Evolutionary conservation across 2,888 invertebrate genomes (phyloP), one percentile per base, ranked within the genome.

Genomic region (Eristalis arbustorum): DNA sequence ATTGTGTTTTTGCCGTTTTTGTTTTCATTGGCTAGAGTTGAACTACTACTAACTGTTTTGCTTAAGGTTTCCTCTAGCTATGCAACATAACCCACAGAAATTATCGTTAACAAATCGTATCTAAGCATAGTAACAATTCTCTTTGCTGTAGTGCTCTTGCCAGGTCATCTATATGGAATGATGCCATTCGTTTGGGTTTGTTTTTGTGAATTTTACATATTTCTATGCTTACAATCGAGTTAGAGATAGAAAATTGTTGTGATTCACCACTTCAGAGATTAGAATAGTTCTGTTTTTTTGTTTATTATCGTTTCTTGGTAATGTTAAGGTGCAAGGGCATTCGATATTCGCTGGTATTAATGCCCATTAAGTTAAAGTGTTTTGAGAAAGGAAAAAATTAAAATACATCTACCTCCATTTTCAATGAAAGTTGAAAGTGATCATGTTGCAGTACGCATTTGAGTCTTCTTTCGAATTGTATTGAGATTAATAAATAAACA

Each of bases 141-240:
- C 67, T 42, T 61, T 25, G 40, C 56, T 73, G 63, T 28, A 56
- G 18, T 62, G 18, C 67, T 34, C 40, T 40, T 49, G 67, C 11
- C 18, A n/a, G 31, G 42, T 67, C 61, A 23, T 59, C 59, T 69
- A 56, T 37, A 71, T 42, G 78, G 85, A 87, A 82, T 82, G 85
- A 74, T 87, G 82, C 69, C 77, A 87, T 87, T 81, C 74, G 82
- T 81, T 75, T 84, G 75, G 75, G 84, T 68, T 31, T 23, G 23
- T 23, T 66, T 71, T 64, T 22, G 37, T 37, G 63, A 34, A 13
- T 34, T 63, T 63, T 18, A 25, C 14, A 22, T 25, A 64, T 76
- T 69, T 62, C 72, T 66, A 81, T 75, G 73, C 59, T 78, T 67
- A 68, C 57, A 68, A 68, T 59, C 25, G 68, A 68, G 63, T 42